Percentiles rank a stretch among this genome's conserved stretches.
Evolutionary conservation across 2,797 vertebrate species (phyloP).

Genomic region (Yasuhikotakia modesta): DNA sequence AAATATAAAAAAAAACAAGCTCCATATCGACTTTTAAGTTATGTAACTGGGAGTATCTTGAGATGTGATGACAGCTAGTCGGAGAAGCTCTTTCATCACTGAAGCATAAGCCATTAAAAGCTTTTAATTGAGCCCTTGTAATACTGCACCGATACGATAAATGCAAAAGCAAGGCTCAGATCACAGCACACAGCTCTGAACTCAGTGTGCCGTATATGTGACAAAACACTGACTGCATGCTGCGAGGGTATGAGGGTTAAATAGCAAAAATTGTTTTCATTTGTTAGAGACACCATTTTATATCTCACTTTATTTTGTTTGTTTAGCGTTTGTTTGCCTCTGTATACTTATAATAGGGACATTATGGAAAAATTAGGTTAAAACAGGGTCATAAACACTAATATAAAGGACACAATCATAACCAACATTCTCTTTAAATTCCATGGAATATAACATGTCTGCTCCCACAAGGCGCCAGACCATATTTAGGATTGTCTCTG

Average conservation of each 20-base stretch:
- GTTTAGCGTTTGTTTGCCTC: neutral
- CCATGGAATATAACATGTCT: neutral
- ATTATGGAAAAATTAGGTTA: neutral
- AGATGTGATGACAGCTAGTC: constrained; percentile 34
- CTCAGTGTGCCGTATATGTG: neutral
- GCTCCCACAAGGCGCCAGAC: constrained; percentile 39
- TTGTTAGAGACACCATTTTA: neutral
- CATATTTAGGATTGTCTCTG: constrained; percentile 42
- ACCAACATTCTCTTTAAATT: constrained; percentile 35
- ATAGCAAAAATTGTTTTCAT: neutral
- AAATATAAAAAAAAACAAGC: neutral
- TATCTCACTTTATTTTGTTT: neutral
- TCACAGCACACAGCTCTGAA: constrained; percentile 14
- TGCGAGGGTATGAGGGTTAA: neutral
- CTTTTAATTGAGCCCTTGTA: constrained; percentile 41
- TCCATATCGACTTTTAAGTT: constrained; percentile 18
- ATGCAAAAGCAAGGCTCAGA: constrained; percentile 33
- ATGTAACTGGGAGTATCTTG: constrained; percentile 2
- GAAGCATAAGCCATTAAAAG: constrained; percentile 35
- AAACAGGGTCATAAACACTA: neutral
- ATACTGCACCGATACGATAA: constrained; percentile 29
- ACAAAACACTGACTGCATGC: neutral
- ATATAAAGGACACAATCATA: constrained; percentile 2
- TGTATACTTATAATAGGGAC: neutral
- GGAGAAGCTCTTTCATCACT: constrained; percentile 41